Evolutionary conservation across 2,797 vertebrate genomes (phyloP), one percentile per base, ranked within the genome.

Genomic region (Anolis apletophallus): DNA sequence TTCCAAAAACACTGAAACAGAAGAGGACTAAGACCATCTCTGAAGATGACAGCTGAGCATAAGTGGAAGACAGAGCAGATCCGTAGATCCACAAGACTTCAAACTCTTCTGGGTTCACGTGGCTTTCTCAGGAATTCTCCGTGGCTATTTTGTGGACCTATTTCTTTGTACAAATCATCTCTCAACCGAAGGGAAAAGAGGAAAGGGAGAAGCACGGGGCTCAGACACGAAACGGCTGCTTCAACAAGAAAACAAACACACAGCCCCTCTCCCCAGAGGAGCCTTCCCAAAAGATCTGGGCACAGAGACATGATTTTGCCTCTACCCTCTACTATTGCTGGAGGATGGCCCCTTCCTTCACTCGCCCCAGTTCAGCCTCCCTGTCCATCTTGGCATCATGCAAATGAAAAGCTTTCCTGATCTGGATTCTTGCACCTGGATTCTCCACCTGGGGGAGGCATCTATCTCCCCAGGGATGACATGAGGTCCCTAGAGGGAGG

Each of bases 361-460:
- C 3, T 67, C 52, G 50, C 40, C 50, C 59, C 21, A 32, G 26
- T 79, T 74, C n/a, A 55, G 29, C 1, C 36, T 32, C 36, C 61
- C 50, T 80, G 81, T 32, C 32, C 23, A 57, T 67, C 84, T 77
- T 80, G 1, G 11, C 26, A 81, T 85, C 82, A 69, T 75, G 67
- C 2, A 68, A 61, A 55, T 0, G 21, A 54, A 55, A 64, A 14
- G 50, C 12, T 14, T 3, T 73, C 40, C 67, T 16, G 1, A 74
- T 3, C 5, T 46, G 50, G 21, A 16, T 34, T n/a, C n/a, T n/a
- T n/a, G 4, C 4, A n/a, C 21, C 40, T 23, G 29, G 19, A 9
- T 40, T 46, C 9, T 69, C 3, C 85, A 92, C 76, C 86, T 16
- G 34, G 83, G 83, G 87, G 91, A 40, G 5, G 34, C 10, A 5